Evolutionary conservation across 53 echinoderm and acorn worm genomes (phyloP), one percentile per base, ranked within the genome.

Genomic region (Crossaster papposus): DNA sequence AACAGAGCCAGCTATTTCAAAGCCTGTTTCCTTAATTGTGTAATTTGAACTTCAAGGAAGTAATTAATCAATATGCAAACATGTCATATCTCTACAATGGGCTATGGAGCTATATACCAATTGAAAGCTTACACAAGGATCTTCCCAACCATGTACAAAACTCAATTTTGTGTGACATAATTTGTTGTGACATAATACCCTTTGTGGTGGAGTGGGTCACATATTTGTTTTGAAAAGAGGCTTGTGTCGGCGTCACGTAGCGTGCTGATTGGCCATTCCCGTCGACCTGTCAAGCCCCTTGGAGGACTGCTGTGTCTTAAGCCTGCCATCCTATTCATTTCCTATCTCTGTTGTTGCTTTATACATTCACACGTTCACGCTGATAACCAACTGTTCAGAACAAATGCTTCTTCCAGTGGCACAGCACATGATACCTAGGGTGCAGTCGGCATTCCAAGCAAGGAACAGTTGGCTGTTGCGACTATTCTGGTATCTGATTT

Each of bases 301-400:
- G 72, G 50, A 54, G 4, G 29, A 72, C 71, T 53, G 72, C 85
- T 85, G 73, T 32, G 85, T 85, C 85, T 84, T 51, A 26, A 5
- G 35, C 50, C 51, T 65, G 35, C 36, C 83, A 70, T 65, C 83
- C 54, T 32, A 33, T 58, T 36, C 77, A 1, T 62, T 62, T 55
- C 35, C 35, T 77, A 4, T 76, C 77, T 37, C 36, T 36, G 7
- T n/a, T 62, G 68, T 65, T n/a, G 20, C n/a, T n/a, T 11, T 8
- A 51, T 36, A 55, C 36, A 58, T 87, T 87, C 87, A 87, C 87
- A 87, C 87, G 75, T 77, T 30, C 87, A 76, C n/a, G 80, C 62
- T 55, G 85, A n/a, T 33, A 63, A 77, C 76, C 87, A 87, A 87
- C 87, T 87, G 87, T 72, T 87, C 87, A 75, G 77, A 87, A 77